phyloP scores from a whole-genome alignment of 1,140 invertebrate genomes.

The Gonatopus flavifemur region DNA sequence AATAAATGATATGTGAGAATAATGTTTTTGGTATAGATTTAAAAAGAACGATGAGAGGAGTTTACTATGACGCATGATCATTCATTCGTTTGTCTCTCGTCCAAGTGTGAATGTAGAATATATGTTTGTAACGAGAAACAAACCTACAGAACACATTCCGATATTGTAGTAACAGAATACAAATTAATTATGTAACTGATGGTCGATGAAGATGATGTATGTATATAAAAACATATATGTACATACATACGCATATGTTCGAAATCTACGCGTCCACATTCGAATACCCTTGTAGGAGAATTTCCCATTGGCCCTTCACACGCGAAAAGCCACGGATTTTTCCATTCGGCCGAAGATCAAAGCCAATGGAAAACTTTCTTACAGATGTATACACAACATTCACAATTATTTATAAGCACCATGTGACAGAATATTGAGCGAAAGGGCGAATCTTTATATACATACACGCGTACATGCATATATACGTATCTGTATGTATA shows the following conservation, averaged over 20 bases:
- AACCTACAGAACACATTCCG: constrained; percentile 31
- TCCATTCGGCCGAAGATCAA: no score
- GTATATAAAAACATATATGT: no score
- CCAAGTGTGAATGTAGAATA: constrained; percentile 36
- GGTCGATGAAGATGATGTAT: constrained; percentile 33
- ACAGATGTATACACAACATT: no score
- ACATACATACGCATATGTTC: neutral
- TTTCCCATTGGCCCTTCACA: no score
- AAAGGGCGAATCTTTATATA: no score
- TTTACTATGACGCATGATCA: constrained; percentile 34
- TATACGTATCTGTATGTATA: no score
- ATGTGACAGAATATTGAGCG: no score
- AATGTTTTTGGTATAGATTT: constrained; percentile 3
- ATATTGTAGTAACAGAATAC: constrained; percentile 25
- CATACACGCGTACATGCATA: constrained; percentile 15
- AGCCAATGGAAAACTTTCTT: no score
- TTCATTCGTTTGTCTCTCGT: constrained; percentile 51
- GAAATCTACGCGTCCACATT: constrained; percentile 1
- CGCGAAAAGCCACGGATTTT: no score
- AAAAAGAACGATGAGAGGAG: neutral
- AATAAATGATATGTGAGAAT: neutral
- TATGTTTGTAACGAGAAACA: constrained; percentile 26
- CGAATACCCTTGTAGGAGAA: no score
- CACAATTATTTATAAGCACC: no score
- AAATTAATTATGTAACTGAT: constrained; percentile 32